A percentile compares a stretch with the other conserved stretches of the same genome.
phyloP scores from a whole-genome alignment of 2,888 invertebrate genomes.

The Cyclophora punctaria region DNA sequence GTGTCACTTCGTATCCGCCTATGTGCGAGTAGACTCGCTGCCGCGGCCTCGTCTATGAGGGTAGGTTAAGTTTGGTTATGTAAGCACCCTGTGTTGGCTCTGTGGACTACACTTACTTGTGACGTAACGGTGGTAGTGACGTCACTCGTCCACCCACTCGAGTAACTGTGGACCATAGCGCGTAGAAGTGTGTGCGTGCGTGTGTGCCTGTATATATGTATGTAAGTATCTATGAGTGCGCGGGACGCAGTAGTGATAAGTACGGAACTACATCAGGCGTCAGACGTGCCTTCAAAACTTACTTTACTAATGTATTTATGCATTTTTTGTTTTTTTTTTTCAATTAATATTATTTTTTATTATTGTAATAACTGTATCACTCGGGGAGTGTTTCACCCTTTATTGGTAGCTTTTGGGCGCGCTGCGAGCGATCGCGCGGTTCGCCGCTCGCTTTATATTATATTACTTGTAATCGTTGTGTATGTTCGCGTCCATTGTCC shows the following conservation, averaged over 20 bases:
- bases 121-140: too few relatives aligned
- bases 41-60: constrained; percentile 40
- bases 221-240: constrained; percentile 36
- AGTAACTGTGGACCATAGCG: constrained; percentile 3
- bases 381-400: constrained; percentile 41
- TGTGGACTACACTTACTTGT: background rate
- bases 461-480: background rate
- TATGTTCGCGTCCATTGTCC: constrained; percentile 10
- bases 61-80: constrained; percentile 54
- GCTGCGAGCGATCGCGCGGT: constrained; percentile 19
- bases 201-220: constrained; percentile 35
- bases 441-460: constrained; percentile 9
- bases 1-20: constrained; percentile 34
- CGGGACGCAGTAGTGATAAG: constrained; percentile 42
- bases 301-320: constrained; percentile 53
- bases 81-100: constrained; percentile 41
- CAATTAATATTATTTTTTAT: constrained; percentile 23
- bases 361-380: constrained; percentile 30
- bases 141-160: background rate
- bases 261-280: constrained; percentile 50
- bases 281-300: constrained; percentile 49
- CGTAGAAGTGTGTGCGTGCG: constrained; percentile 12
- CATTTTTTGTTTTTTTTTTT: constrained; percentile 38
- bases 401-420: constrained; percentile 45
- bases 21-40: constrained; percentile 23